Base-by-base conservation (phyloP, 1,140 invertebrate genomes). In the Bombus consobrinus region DNA sequence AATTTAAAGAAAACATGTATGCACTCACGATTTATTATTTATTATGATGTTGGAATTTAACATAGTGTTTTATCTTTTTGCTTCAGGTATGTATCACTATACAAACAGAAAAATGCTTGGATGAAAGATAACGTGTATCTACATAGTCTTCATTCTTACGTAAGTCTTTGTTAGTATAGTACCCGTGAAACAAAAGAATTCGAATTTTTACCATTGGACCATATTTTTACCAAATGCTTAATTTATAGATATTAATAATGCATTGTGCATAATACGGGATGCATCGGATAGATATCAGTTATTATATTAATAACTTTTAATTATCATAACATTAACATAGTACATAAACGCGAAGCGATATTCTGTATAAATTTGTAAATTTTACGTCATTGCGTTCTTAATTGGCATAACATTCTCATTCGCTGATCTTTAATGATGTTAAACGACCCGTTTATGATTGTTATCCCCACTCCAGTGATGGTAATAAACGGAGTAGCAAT, bases 61-160 rank as follows among this genome's bases (percentile, higher is more conserved):
- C 57, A 9, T 59, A 75, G 47, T 28, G 1, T 32, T 28, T 57
- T 37, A 25, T 2, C 34, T 57, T 86, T 86, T 28, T 92, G 90
- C 91, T 92, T 86, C 91, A 92, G 91, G 91, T 92, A 92, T 75
- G 91, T 92, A 89, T 37, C 62, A 34, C 6, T 53, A 22, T 53
- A 53, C 5, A 22, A 22, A 8, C 47, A 22, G 47, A 53, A 53
- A 22, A 22, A 53, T 53, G 18, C 18, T 53, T 53, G 18, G 47
- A 53, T 53, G 47, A 53, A 53, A 53, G 47, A 53, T 53, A 22
- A 53, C 18, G 18, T 53, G 47, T 53, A 22, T 22, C 18, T 22
- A 0, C 47, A 22, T 59, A 34, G 22, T 66, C 32, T 66, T 28
- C 10, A 3, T 66, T 22, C 66, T 79, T 25, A 34, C 32, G 77